These are phyloP conservation scores for Osedax fenrisi DNA, from an alignment of 2,888 invertebrate genomes.

Conservation along the genomic window DNA sequence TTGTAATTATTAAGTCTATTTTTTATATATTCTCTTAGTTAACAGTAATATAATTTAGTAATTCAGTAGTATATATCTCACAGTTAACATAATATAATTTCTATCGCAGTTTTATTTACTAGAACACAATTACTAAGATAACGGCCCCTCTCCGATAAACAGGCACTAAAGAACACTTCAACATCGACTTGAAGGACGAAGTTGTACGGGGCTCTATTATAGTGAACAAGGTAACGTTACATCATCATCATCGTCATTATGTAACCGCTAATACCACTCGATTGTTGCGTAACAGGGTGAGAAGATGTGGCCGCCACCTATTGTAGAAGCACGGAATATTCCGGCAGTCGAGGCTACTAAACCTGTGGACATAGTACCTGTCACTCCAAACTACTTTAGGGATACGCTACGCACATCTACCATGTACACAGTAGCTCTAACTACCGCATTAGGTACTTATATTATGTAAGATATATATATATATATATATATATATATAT, in stretches of 20 bases:
- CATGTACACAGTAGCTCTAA: conserved; percentile 45
- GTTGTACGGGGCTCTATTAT: conserved; percentile 73
- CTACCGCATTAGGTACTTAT: conserved; percentile 39
- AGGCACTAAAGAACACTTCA: conserved; percentile 67
- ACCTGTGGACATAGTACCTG: conserved; percentile 38
- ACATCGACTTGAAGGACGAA: conserved; percentile 71
- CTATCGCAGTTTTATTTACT: too few species aligned
- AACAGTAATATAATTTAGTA: too few species aligned
- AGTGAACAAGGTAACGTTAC: conserved; percentile 54
- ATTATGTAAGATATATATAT: too few species aligned
- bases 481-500: too few species aligned
- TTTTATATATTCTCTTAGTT: too few species aligned
- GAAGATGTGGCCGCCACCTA: conserved; percentile 68
- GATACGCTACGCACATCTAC: conserved; percentile 53
- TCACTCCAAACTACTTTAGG: conserved; percentile 60
- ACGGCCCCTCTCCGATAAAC: too few species aligned
- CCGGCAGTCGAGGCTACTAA: conserved; percentile 36
- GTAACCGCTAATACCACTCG: neutral
- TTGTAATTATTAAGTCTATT: too few species aligned
- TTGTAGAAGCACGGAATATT: conserved; percentile 36
- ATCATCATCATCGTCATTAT: neutral
- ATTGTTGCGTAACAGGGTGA: conserved; percentile 53
- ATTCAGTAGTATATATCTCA: too few species aligned
- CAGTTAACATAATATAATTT: too few species aligned
- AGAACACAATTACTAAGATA: too few species aligned